Percentiles rank a stretch among this genome's conserved stretches.
Evolutionary conservation across 2,888 invertebrate genomes (phyloP).

Genomic region (Hesperia comma): DNA sequence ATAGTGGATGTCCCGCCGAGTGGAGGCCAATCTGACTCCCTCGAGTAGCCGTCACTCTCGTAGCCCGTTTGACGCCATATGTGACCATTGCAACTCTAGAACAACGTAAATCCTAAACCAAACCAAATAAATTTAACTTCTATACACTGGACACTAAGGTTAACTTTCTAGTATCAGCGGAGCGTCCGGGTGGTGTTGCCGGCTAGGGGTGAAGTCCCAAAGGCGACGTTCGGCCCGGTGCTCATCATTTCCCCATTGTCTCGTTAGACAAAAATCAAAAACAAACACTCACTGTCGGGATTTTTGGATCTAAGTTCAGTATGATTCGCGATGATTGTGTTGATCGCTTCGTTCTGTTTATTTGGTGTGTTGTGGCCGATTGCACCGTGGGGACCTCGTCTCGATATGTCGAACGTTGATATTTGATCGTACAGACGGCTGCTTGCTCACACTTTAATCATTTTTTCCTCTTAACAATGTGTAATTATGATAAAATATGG

Average conservation of each 20-base stretch:
- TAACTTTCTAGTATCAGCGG: slow-evolving; percentile 51
- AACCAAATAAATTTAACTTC: slow-evolving; percentile 55
- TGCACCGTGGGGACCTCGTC: slow-evolving; percentile 63
- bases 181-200: slow-evolving; percentile 60
- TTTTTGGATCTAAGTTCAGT: slow-evolving; percentile 75
- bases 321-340: slow-evolving; percentile 74
- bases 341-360: slow-evolving; percentile 56
- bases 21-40: slow-evolving; percentile 78
- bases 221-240: slow-evolving; percentile 76
- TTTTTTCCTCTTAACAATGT: slow-evolving; percentile 4
- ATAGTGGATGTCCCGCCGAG: slow-evolving; percentile 67
- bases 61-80: slow-evolving; percentile 82
- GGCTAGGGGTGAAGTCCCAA: slow-evolving; percentile 78
- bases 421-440: slow-evolving; percentile 45
- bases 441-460: slow-evolving; percentile 37
- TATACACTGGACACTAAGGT: slow-evolving; percentile 57
- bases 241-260: slow-evolving; percentile 85
- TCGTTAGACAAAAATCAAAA: slow-evolving; percentile 84
- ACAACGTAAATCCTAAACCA: slow-evolving; percentile 54
- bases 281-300: slow-evolving; percentile 78
- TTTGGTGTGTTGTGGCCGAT: slow-evolving; percentile 64
- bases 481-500: neutral
- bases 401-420: slow-evolving; percentile 54
- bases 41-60: slow-evolving; percentile 79
- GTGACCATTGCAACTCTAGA: slow-evolving; percentile 58